Evolutionary conservation across 1,140 invertebrate genomes (phyloP).

Genomic region (Vanessa atalanta): DNA sequence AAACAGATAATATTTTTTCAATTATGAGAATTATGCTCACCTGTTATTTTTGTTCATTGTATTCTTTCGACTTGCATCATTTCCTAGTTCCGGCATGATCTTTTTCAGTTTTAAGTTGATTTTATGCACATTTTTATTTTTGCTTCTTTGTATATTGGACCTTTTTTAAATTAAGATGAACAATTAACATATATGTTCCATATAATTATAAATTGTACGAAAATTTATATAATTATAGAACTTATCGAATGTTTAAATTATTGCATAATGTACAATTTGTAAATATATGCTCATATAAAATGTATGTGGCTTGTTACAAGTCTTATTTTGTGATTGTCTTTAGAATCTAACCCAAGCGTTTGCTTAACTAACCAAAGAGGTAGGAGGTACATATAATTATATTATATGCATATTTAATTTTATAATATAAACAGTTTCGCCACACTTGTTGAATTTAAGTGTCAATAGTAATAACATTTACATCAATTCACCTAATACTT

Average conservation of each 20-base stretch:
- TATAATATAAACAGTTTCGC: background rate
- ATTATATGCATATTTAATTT: background rate
- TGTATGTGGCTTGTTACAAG: constrained; percentile 4
- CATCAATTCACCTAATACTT: too few relatives aligned
- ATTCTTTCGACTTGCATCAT: too few relatives aligned
- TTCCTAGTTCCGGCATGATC: background rate
- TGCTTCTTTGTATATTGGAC: constrained; percentile 69
- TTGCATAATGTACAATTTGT: background rate
- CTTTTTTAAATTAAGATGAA: constrained; percentile 41
- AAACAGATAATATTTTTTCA: too few relatives aligned
- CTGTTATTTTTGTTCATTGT: too few relatives aligned
- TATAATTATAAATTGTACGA: background rate
- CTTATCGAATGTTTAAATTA: background rate
- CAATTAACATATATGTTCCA: background rate
- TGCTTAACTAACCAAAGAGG: constrained; percentile 15
- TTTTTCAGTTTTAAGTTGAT: constrained; percentile 41
- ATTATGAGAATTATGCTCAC: too few relatives aligned
- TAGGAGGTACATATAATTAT: background rate
- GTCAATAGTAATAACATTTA: background rate
- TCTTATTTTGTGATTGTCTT: constrained; percentile 13
- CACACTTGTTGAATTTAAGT: background rate
- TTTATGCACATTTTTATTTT: constrained; percentile 48
- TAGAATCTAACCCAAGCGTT: constrained; percentile 11
- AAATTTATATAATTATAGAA: background rate
- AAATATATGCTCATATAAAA: background rate